phyloP scores from a whole-genome alignment of 2,113 vertebrate species.

The Brienomyrus brachyistius region DNA sequence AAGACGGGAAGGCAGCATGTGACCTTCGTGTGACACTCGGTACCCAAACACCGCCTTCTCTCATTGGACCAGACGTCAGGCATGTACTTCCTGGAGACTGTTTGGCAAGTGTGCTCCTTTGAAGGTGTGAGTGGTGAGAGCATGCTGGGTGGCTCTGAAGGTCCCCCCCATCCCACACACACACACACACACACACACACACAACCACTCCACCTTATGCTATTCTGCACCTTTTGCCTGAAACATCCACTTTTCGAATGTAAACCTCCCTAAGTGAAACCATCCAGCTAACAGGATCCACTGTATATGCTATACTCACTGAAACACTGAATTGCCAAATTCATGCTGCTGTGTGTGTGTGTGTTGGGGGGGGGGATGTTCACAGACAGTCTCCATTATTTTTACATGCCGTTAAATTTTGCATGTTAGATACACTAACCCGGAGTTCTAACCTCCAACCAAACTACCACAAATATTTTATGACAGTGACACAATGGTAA shows the following conservation, averaged over 20 bases:
- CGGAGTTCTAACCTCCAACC: neutral
- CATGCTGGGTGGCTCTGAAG: neutral
- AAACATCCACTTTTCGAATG: neutral
- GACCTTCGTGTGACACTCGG: neutral
- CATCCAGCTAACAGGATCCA: neutral
- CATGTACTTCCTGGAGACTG: neutral
- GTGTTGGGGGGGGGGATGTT: neutral
- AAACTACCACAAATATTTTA: slow-evolving; percentile 14
- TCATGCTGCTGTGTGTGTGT: neutral
- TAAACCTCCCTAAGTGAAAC: neutral
- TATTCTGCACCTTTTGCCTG: neutral
- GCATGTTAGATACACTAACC: slow-evolving; percentile 6
- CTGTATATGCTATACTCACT: neutral
- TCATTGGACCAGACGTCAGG: neutral
- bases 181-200: neutral
- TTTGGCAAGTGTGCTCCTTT: neutral
- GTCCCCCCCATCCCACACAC: neutral
- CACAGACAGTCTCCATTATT: neutral
- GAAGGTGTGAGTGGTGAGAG: neutral
- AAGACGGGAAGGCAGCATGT: neutral
- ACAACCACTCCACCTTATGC: neutral
- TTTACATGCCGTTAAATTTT: slow-evolving; percentile 15
- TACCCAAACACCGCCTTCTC: neutral
- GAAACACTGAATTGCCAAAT: neutral
- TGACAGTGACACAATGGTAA: neutral